A percentile compares a stretch with the other conserved stretches of the same genome.
Conservation (phyloP, 1,140 invertebrate species). For the Campoletis sonorensis region DNA sequence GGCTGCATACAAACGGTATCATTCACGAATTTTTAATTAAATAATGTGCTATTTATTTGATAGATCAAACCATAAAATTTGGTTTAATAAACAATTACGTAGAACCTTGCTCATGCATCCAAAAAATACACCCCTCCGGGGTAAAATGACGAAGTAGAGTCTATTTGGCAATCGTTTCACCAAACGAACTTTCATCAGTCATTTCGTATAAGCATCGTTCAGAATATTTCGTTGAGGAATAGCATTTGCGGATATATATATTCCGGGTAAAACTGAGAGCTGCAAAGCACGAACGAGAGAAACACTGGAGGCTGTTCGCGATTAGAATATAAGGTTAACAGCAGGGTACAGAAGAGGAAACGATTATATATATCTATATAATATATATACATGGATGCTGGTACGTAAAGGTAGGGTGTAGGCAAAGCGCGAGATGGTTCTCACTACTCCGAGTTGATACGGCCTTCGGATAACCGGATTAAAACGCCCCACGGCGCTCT, state of each 20-base stretch:
- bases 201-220: background rate
- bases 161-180: background rate
- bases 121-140: background rate
- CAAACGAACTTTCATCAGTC: constrained; percentile 5
- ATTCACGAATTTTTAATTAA: too few species aligned
- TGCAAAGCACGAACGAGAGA: constrained; percentile 24
- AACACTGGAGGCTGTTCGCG: constrained; percentile 35
- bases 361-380: background rate
- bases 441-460: constrained; percentile 45
- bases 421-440: background rate
- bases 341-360: constrained; percentile 12
- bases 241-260: constrained; percentile 7
- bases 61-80: too few species aligned
- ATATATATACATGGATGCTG: background rate
- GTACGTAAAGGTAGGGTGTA: constrained; percentile 9
- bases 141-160: background rate
- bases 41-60: too few species aligned
- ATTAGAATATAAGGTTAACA: constrained; percentile 51
- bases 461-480: constrained; percentile 51
- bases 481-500: constrained; percentile 51
- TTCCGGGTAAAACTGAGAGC: background rate
- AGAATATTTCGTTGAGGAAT: background rate
- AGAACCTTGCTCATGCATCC: background rate
- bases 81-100: too few species aligned
- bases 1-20: too few species aligned